Evolutionary conservation across 2,797 vertebrate genomes (phyloP).

Genomic region (Platalea minor): DNA sequence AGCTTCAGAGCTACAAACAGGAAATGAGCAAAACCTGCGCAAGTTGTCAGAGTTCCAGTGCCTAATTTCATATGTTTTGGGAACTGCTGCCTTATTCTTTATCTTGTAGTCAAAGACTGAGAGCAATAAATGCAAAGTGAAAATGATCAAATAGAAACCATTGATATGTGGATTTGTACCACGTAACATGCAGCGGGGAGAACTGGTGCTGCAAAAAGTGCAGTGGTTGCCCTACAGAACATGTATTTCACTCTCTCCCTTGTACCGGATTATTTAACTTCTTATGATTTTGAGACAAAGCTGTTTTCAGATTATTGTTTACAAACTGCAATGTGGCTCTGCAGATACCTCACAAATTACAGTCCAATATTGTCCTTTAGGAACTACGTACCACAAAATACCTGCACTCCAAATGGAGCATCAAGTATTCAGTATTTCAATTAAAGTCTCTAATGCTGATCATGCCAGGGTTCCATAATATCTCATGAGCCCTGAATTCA

Average conservation of each 20-base stretch:
- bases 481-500: neutral
- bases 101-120: slow-evolving; percentile 63
- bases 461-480: neutral
- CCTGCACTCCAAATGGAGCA: slow-evolving; percentile 26
- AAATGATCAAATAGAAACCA: neutral
- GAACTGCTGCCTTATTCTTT: slow-evolving; percentile 70
- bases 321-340: slow-evolving; percentile 67
- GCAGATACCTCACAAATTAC: slow-evolving; percentile 74
- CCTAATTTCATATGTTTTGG: slow-evolving; percentile 71
- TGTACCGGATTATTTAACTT: slow-evolving; percentile 2
- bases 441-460: slow-evolving; percentile 53
- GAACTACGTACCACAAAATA: slow-evolving; percentile 10
- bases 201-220: slow-evolving; percentile 9
- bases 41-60: slow-evolving; percentile 81
- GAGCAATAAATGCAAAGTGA: slow-evolving; percentile 75
- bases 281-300: slow-evolving; percentile 41
- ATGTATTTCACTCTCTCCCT: neutral
- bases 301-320: slow-evolving; percentile 72
- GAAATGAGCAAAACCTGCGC: slow-evolving; percentile 78
- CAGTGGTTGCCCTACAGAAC: neutral
- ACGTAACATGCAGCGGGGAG: slow-evolving; percentile 7
- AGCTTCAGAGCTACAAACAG: slow-evolving; percentile 88
- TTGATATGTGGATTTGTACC: slow-evolving; percentile 12
- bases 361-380: slow-evolving; percentile 46
- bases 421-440: slow-evolving; percentile 61